A percentile compares a stretch with the other conserved stretches of the same genome.
These are phyloP conservation scores for Mirounga angustirostris DNA, from an alignment of 2,113 vertebrate genomes.

Conservation along the genomic window DNA sequence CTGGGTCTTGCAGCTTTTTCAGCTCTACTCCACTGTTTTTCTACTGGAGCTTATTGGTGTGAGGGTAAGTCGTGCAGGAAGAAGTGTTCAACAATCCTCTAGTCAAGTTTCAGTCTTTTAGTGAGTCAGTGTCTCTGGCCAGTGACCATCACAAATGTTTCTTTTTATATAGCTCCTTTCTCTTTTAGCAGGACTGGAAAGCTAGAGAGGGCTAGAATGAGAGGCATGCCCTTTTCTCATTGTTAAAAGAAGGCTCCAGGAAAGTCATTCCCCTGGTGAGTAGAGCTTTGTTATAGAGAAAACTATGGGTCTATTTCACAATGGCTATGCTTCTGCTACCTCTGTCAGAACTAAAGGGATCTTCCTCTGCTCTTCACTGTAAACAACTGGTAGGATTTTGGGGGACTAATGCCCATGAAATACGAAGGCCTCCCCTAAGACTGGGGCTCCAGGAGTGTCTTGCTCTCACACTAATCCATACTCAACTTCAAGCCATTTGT, in stretches of 20 bases:
- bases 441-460: neutral
- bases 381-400: neutral
- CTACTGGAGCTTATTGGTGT: neutral
- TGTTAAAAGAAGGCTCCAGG: neutral
- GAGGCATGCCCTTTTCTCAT: neutral
- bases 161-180: neutral
- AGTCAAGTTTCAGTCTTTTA: neutral
- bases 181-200: neutral
- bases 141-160: neutral
- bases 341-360: neutral
- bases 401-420: neutral
- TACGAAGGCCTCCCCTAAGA: neutral
- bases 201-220: neutral
- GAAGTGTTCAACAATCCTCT: neutral
- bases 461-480: neutral
- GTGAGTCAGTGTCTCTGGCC: neutral
- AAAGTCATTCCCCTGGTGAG: neutral
- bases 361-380: neutral
- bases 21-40: neutral
- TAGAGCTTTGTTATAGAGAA: neutral
- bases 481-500: neutral
- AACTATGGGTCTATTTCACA: neutral
- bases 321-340: neutral
- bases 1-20: neutral
- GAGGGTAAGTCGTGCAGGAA: neutral